Base-by-base conservation (phyloP, 2,888 invertebrate genomes). In the Phengaris arion region DNA sequence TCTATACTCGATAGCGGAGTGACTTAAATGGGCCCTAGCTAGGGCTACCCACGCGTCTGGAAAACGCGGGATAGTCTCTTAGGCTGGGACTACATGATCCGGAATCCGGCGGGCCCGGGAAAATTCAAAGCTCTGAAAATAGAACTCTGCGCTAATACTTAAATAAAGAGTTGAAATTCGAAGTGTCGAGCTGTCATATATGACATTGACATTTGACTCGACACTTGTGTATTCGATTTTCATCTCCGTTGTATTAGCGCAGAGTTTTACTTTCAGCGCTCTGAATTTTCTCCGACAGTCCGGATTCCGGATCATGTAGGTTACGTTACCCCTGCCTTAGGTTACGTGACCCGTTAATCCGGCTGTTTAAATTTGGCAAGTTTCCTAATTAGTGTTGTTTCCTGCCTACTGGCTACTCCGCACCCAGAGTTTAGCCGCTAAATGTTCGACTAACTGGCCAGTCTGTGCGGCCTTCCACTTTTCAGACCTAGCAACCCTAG, bases 1-100 rank as follows among this genome's bases (percentile, higher is more conserved):
- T 75, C 76, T 72, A 22, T 22, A 69, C 51, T 74, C 77, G 77
- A 79, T 77, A 77, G 57, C 77, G 74, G 70, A 74, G 76, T 77
- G 78, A 79, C 80, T 78, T 77, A 80, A 81, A 80, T 79, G 76
- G 79, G 79, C 76, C 79, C 64, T 45, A 10, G 64, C 35, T 64
- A 64, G 64, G 64, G 64, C 64, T 64, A 35, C 12, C 35, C 64
- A 64, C 64, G 35, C 2, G 35, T 12, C 35, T 12, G 64, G 6
- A 45, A 64, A 64, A 45, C 4, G 2, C 22, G 9, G 22, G 22
- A 35, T 22, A 6, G 13, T 52, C 12, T 35, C 35, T 35, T 35
- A 35, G 3, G 1, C 35, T 35, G 35, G 35, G 35, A 22, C 22
- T 22, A 22, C 1, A 22, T 22, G 22, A 22, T 22, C 22, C 22